Evolutionary conservation across 1,140 invertebrate genomes (phyloP), one percentile per base, ranked within the genome.

Genomic region (Gryon sp.): DNA sequence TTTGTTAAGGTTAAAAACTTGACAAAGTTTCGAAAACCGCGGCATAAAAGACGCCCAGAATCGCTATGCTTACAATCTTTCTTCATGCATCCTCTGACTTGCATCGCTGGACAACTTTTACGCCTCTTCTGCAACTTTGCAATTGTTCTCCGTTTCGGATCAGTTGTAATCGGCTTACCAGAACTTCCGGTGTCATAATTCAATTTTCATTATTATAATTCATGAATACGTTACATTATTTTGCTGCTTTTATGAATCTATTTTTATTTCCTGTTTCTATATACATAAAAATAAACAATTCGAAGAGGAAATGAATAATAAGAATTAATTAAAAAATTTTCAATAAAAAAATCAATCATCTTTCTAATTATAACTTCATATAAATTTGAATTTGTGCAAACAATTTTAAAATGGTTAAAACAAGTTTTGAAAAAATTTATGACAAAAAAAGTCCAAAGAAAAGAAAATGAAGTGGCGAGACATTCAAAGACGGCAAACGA

Each of bases 101-200:
- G 26, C 45, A 45, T 36, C 24, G 15, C 11, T 18, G 50, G 40
- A 24, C 48, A 72, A 72, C 68, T 70, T 73, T 63, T 62, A 48
- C 59, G 16, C 59, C 32, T 63, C 50, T 63, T 65, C 41, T 55
- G 14, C 14, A 59, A 63, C 52, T 66, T 52, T 26, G 26, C 53
- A 19, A 65, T 65, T 63, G 59, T 65, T 66, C 50, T 30, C 26
- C 55, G 48, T 52, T 62, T 73, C 43, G 43, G 62, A 74, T 74
- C 62, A 48, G 34, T 38, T 60, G 53, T 74, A 66, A 66, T 66
- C 60, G 53, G 60, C 70, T 74, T 74, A 60, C 16, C 6, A n/a
- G 15, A 66, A 74, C 36, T 60, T 28, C 30, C 52, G n/a, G 32
- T 66, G 41, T 55, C 22, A 41, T 22, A 52, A 65, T 41, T 48